Percentiles rank a stretch among this genome's conserved stretches.
These are phyloP conservation scores for Atrichornis clamosus DNA, from an alignment of 2,113 vertebrate genomes.

Conservation along the genomic window DNA sequence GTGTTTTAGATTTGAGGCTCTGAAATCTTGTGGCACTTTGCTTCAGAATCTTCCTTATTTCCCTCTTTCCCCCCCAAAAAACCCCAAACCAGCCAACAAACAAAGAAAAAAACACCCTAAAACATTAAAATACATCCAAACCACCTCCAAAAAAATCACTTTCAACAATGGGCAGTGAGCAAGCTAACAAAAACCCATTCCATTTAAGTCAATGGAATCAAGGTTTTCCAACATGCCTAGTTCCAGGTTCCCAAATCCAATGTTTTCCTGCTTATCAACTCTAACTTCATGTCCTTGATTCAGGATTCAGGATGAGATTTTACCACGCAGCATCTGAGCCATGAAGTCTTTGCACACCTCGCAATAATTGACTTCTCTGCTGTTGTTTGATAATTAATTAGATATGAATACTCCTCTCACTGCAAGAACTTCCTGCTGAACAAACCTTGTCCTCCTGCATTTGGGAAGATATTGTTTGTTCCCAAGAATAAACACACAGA, in stretches of 20 bases:
- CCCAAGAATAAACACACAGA: background rate
- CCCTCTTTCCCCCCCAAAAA: too few species aligned
- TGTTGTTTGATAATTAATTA: background rate
- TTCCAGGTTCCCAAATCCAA: background rate
- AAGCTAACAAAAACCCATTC: background rate
- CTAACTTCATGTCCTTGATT: background rate
- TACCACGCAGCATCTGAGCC: background rate
- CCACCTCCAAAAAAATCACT: background rate
- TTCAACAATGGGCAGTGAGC: background rate
- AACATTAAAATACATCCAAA: background rate
- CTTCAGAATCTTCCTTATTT: background rate
- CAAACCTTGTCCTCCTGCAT: background rate
- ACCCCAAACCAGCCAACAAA: background rate
- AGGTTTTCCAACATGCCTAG: background rate
- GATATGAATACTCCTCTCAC: background rate
- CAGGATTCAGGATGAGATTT: background rate
- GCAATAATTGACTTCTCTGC: background rate
- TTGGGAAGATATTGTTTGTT: background rate
- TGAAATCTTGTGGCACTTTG: background rate
- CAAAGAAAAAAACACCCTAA: background rate
- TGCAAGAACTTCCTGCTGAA: background rate
- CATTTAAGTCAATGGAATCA: background rate
- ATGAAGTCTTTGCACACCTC: background rate
- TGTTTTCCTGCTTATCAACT: background rate
- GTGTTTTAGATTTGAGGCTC: background rate